These are phyloP conservation scores for Anorthoa munda DNA, from an alignment of 2,888 invertebrate genomes.

Conservation along the genomic window DNA sequence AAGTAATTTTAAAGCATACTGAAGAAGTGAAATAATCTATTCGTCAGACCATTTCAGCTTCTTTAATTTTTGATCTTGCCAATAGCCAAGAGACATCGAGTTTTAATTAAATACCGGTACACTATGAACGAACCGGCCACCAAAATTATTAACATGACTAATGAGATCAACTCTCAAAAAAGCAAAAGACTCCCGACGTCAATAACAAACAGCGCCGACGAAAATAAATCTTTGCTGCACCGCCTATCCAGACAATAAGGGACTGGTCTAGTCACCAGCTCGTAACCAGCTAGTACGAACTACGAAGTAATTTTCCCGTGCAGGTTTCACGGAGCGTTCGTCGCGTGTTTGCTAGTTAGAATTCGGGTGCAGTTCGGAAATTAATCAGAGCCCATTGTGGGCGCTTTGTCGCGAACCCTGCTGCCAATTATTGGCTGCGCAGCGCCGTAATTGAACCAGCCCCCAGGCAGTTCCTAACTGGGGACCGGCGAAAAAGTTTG, in stretches of 20 bases:
- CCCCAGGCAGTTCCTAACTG: constrained; percentile 75
- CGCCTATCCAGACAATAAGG: background rate
- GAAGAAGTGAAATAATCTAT: too few species aligned
- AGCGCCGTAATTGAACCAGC: constrained; percentile 87
- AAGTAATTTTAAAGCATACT: too few species aligned
- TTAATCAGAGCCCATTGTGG: constrained; percentile 90
- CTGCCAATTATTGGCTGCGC: constrained; percentile 89
- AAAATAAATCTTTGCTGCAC: too few species aligned
- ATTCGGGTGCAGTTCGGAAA: constrained; percentile 90
- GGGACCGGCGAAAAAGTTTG: constrained; percentile 74
- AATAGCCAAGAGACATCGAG: too few species aligned
- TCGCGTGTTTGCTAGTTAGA: constrained; percentile 89
- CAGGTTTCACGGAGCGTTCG: constrained; percentile 78
- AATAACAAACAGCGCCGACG: too few species aligned
- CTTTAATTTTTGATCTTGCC: too few species aligned
- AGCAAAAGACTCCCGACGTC: too few species aligned
- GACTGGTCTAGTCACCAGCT: background rate
- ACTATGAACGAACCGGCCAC: too few species aligned
- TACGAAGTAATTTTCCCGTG: constrained; percentile 82
- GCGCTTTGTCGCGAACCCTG: constrained; percentile 88
- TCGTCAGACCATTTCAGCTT: too few species aligned
- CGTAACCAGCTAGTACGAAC: constrained; percentile 70
- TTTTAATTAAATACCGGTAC: too few species aligned
- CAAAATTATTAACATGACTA: too few species aligned
- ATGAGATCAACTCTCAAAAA: too few species aligned